phyloP scores from a whole-genome alignment of 2,113 vertebrate species.

The Eulacestoma nigropectus region DNA sequence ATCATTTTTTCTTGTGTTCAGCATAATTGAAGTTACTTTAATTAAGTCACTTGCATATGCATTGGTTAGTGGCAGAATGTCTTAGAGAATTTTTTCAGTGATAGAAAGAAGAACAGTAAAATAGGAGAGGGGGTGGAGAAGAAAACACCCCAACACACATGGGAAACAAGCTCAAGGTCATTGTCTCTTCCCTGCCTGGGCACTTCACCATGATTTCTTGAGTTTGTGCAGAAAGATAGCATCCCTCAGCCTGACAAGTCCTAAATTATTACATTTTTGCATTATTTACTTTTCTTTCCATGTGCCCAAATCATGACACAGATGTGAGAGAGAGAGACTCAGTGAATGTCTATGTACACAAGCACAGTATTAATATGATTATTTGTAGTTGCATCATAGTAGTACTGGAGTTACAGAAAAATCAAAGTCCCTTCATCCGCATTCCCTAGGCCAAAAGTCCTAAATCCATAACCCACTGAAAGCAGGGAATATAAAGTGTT shows the following conservation, averaged over 20 bases:
- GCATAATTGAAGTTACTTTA: constrained; percentile 47
- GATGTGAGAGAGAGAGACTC: background rate
- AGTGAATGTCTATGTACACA: background rate
- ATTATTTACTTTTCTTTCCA: background rate
- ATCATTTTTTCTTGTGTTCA: constrained; percentile 53
- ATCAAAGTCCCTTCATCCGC: background rate
- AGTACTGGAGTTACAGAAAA: background rate
- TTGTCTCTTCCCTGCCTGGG: background rate
- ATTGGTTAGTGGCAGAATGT: constrained; percentile 9
- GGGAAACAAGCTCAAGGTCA: background rate
- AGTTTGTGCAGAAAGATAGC: background rate
- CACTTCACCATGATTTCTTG: background rate
- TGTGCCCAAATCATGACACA: background rate
- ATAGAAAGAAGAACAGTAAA: constrained; percentile 26
- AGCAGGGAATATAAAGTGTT: background rate
- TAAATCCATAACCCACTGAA: background rate
- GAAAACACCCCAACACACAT: background rate
- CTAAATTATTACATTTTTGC: background rate
- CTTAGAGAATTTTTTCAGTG: constrained; percentile 39
- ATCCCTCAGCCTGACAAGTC: background rate
- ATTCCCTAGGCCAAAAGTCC: background rate
- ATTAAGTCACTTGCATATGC: constrained; percentile 46
- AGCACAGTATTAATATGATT: background rate
- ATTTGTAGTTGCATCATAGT: background rate
- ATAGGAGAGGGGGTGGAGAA: background rate